Percentiles rank a stretch among this genome's conserved stretches.
These are phyloP conservation scores for Drosophila lini DNA, from an alignment of 1,140 invertebrate species.

Conservation along the genomic window DNA sequence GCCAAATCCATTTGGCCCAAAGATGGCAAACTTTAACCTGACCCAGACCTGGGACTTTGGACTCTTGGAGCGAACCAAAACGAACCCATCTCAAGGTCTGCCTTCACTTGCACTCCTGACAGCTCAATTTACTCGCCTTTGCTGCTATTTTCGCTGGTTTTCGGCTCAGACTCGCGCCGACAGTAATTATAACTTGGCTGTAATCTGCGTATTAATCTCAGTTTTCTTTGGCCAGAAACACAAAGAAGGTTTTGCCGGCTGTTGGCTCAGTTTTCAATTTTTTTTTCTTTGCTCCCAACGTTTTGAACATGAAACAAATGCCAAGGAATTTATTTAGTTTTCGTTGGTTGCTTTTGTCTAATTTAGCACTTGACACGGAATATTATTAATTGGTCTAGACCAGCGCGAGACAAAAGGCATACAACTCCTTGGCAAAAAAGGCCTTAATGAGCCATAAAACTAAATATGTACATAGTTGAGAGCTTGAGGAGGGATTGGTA, in stretches of 20 bases:
- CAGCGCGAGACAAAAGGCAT: conserved; percentile 31
- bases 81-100: conserved; percentile 50
- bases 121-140: conserved; percentile 61
- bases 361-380: conserved; percentile 73
- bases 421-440: conserved; percentile 26
- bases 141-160: conserved; percentile 7
- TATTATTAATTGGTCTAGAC: conserved; percentile 80
- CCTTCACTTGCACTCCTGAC: conserved; percentile 61
- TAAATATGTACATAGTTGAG: conserved; percentile 25
- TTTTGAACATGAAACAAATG: conserved; percentile 59
- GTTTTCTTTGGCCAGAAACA: conserved; percentile 39
- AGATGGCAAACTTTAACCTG: conserved; percentile 10
- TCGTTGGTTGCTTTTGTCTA: conserved; percentile 54
- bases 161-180: background rate
- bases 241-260: conserved; percentile 19
- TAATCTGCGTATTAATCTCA: conserved; percentile 78
- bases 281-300: background rate
- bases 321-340: conserved; percentile 55
- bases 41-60: conserved; percentile 25
- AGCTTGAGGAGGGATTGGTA: background rate
- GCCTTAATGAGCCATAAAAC: conserved; percentile 34
- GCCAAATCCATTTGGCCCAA: conserved; percentile 39
- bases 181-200: conserved; percentile 53
- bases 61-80: conserved; percentile 6
- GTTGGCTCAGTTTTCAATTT: conserved; percentile 47